Conservation (phyloP, 2,113 vertebrate species). For the Erpornis zantholeuca region DNA sequence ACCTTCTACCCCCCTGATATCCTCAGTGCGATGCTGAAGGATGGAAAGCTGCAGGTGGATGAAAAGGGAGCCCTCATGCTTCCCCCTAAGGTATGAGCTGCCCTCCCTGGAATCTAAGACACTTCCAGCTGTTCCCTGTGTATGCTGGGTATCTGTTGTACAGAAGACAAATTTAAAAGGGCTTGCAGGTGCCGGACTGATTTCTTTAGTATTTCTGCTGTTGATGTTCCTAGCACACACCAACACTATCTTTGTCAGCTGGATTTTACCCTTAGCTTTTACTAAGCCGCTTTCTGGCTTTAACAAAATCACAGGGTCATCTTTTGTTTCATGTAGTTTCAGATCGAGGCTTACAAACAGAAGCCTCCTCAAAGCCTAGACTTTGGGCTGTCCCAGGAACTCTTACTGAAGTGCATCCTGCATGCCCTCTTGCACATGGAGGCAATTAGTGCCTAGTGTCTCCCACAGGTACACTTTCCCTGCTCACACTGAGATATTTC, state of each 20-base stretch:
- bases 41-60: constrained; percentile 69
- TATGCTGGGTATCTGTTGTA: neutral
- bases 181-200: neutral
- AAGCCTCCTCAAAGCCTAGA: neutral
- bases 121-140: neutral
- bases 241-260: neutral
- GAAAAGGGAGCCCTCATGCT: constrained; percentile 67
- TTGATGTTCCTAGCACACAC: neutral
- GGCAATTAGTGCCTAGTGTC: neutral
- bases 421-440: neutral
- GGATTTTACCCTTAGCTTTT: neutral
- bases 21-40: constrained; percentile 68
- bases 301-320: neutral
- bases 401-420: neutral
- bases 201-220: neutral
- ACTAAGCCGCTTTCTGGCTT: neutral
- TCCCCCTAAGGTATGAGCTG: constrained; percentile 52
- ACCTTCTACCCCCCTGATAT: constrained; percentile 78
- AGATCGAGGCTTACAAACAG: neutral
- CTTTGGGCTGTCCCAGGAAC: neutral
- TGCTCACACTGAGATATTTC: neutral
- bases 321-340: neutral
- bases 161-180: neutral
- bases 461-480: neutral
- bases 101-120: neutral